A percentile compares a stretch with the other conserved stretches of the same genome.
These are phyloP conservation scores for Ammodramus savannarum DNA, from an alignment of 2,113 vertebrate genomes.

Conservation along the genomic window DNA sequence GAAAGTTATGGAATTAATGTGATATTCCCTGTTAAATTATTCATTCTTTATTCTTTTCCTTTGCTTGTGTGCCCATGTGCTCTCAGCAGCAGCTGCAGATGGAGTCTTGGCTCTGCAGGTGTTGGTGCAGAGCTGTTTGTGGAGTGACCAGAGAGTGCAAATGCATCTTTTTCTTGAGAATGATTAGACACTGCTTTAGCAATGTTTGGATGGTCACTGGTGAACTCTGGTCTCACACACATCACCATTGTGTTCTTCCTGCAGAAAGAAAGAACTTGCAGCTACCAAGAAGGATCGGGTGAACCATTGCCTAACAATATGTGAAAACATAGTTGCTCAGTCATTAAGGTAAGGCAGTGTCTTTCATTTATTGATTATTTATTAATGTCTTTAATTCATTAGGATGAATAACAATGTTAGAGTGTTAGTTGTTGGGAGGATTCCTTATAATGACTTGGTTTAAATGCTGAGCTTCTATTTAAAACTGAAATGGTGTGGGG, in stretches of 20 bases:
- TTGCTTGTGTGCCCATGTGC: neutral
- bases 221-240: neutral
- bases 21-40: neutral
- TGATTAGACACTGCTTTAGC: neutral
- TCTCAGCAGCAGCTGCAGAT: neutral
- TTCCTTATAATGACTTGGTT: neutral
- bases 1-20: neutral
- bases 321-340: slow-evolving; percentile 96
- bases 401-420: neutral
- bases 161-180: neutral
- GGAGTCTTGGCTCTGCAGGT: neutral
- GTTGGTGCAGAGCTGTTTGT: neutral
- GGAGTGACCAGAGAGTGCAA: neutral
- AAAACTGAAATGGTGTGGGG: neutral
- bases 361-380: neutral
- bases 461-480: neutral
- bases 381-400: neutral
- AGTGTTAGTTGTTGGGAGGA: neutral
- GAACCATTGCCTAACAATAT: slow-evolving; percentile 96
- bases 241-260: neutral
- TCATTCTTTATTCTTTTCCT: neutral
- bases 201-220: neutral
- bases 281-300: slow-evolving; percentile 96
- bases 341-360: slow-evolving; percentile 84
- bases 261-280: slow-evolving; percentile 94